These are phyloP conservation scores for Myanophis thanlyinensis DNA, from an alignment of 2,113 vertebrate species.

Conservation along the genomic window DNA sequence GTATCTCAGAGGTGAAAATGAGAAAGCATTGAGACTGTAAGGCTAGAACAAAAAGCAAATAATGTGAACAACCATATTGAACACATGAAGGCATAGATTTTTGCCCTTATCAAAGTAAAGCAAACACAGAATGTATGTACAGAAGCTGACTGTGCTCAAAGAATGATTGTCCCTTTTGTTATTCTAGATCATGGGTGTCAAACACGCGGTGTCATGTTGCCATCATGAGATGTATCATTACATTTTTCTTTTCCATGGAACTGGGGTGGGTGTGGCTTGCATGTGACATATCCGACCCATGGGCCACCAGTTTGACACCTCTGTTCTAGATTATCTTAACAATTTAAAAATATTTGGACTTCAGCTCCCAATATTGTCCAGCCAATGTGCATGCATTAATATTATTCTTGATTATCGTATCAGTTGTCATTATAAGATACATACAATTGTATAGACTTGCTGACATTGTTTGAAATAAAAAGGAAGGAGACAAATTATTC, in stretches of 20 bases:
- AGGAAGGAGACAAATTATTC: constrained; percentile 4
- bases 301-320: no score
- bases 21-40: constrained; percentile 14
- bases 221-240: no score
- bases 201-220: no score
- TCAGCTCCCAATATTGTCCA: neutral
- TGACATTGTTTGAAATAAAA: constrained; percentile 6
- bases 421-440: constrained; percentile 12
- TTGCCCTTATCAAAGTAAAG: constrained; percentile 40
- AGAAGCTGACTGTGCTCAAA: constrained; percentile 33
- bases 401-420: constrained; percentile 25
- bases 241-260: no score
- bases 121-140: constrained; percentile 41
- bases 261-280: no score
- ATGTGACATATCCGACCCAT: no score
- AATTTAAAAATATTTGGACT: neutral
- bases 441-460: neutral
- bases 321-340: neutral
- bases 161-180: constrained; percentile 15
- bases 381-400: neutral
- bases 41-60: constrained; percentile 49
- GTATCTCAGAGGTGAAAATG: constrained; percentile 46
- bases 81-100: constrained; percentile 46
- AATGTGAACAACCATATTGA: constrained; percentile 48
- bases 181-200: neutral